Percentiles rank a stretch among this genome's conserved stretches.
Conservation (phyloP, 2,888 invertebrate genomes). For the Sesia bembeciformis region DNA sequence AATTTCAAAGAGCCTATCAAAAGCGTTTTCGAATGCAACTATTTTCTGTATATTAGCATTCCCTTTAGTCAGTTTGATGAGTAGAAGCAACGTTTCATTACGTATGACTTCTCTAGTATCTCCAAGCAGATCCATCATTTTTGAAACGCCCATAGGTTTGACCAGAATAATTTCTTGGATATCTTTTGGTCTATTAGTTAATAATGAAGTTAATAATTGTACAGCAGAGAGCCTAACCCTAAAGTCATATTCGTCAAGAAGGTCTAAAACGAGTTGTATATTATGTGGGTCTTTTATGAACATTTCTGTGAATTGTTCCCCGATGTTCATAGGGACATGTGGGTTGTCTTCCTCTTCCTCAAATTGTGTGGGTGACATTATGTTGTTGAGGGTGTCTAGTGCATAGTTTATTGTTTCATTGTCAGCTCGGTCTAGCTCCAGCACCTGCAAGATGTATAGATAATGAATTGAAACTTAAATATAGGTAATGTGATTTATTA, state of each 20-base stretch:
- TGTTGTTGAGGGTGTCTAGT: slow-evolving; percentile 92
- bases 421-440: slow-evolving; percentile 92
- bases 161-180: slow-evolving; percentile 90
- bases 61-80: slow-evolving; percentile 92
- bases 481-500: too few species aligned
- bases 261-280: slow-evolving; percentile 84
- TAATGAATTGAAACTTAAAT: too few species aligned
- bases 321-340: slow-evolving; percentile 80
- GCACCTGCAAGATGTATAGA: slow-evolving; percentile 67
- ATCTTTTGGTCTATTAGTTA: slow-evolving; percentile 89
- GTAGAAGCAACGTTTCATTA: slow-evolving; percentile 92
- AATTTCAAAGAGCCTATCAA: slow-evolving; percentile 95
- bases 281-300: slow-evolving; percentile 93
- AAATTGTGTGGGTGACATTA: slow-evolving; percentile 86
- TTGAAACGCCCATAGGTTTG: slow-evolving; percentile 97
- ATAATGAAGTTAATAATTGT: slow-evolving; percentile 88
- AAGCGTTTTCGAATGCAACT: slow-evolving; percentile 99
- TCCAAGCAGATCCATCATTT: slow-evolving; percentile 95
- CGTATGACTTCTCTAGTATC: slow-evolving; percentile 96
- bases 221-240: slow-evolving; percentile 93
- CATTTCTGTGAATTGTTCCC: slow-evolving; percentile 97
- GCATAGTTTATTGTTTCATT: slow-evolving; percentile 94
- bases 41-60: slow-evolving; percentile 99
- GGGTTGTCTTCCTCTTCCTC: slow-evolving; percentile 86
- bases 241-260: slow-evolving; percentile 96